These are phyloP conservation scores for Anthopleura sola DNA, from an alignment of 64 coral and sea anemone species.

Conservation along the genomic window DNA sequence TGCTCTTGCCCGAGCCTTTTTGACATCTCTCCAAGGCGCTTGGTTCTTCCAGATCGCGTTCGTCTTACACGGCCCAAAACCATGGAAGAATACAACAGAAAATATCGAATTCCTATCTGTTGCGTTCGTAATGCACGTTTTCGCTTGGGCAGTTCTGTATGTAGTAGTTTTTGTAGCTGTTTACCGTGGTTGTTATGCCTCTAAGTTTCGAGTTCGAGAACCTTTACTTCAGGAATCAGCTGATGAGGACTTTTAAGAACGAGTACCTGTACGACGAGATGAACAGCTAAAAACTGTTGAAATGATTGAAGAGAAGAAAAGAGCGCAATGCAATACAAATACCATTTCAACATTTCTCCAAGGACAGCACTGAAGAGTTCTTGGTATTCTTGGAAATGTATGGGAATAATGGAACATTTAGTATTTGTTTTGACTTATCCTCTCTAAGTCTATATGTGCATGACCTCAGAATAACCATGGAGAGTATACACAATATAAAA, in stretches of 20 bases:
- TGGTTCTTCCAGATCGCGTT: conserved; percentile 78
- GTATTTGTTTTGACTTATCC: no score
- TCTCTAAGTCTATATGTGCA: no score
- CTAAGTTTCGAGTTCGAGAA: not conserved
- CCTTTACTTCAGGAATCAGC: not conserved
- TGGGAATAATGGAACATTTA: no score
- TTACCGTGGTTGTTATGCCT: conserved; percentile 12
- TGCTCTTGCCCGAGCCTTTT: conserved; percentile 41
- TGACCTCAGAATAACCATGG: no score
- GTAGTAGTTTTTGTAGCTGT: conserved; percentile 7
- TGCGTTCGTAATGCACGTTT: conserved; percentile 43
- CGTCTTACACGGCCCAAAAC: conserved; percentile 45
- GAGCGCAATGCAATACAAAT: not conserved
- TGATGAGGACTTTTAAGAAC: not conserved
- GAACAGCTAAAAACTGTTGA: not conserved
- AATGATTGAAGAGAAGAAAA: not conserved
- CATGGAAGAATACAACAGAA: conserved; percentile 33
- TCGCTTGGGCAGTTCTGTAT: conserved; percentile 34
- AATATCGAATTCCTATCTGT: conserved; percentile 64
- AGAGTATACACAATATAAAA: no score
- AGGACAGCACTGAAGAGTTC: no score
- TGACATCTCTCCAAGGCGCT: conserved; percentile 57
- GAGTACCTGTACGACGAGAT: not conserved
- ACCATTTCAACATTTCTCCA: no score
- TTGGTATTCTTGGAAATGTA: no score